Conservation (phyloP, 1,140 invertebrate genomes). For the Heliconius congener region DNA sequence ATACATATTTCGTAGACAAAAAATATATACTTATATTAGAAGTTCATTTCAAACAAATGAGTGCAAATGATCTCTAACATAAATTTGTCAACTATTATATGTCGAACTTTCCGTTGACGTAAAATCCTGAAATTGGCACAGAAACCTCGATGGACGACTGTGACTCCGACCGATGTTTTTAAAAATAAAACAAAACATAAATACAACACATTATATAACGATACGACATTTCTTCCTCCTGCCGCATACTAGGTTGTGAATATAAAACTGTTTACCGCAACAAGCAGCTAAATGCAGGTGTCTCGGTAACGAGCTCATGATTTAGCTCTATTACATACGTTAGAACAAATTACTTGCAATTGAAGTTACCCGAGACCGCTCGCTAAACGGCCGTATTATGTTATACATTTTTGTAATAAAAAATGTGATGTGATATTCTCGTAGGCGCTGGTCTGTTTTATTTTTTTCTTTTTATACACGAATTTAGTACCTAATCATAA, state of each 20-base stretch:
- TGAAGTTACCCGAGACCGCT: conserved; percentile 40
- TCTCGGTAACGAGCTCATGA: conserved; percentile 40
- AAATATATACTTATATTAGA: no score
- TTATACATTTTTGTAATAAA: conserved; percentile 22
- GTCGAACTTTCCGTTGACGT: no score
- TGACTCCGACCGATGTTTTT: no score
- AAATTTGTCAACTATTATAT: no score
- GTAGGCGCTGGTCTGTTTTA: not conserved
- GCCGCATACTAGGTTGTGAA: conserved; percentile 22
- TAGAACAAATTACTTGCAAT: conserved; percentile 41
- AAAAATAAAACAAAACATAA: no score
- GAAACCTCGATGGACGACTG: no score
- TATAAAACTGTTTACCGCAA: conserved; percentile 20
- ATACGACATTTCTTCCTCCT: not conserved
- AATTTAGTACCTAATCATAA: not conserved
- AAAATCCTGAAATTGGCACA: no score
- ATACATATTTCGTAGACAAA: no score
- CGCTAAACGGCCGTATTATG: conserved; percentile 34
- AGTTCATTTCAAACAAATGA: no score
- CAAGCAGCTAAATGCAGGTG: conserved; percentile 26
- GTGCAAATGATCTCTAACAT: no score
- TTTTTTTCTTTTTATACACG: not conserved
- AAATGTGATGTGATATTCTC: not conserved
- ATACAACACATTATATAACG: no score
- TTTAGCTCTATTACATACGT: conserved; percentile 39